Percentiles rank a stretch among this genome's conserved stretches.
Conservation (phyloP, 2,113 vertebrate species). For the pig (Sus scrofa) region DNA sequence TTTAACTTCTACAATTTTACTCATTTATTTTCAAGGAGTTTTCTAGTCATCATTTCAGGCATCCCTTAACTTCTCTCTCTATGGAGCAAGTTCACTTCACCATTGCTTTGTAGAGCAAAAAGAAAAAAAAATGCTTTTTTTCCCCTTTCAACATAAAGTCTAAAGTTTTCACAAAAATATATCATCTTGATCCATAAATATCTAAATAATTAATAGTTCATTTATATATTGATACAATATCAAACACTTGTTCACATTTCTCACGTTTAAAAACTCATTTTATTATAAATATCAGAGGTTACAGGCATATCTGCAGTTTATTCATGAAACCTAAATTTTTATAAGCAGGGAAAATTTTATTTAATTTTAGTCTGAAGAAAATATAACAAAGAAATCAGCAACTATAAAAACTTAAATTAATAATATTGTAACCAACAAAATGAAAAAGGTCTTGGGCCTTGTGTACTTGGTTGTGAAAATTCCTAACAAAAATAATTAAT, state of each 20-base stretch:
- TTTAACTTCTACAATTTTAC: background rate
- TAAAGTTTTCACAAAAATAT: background rate
- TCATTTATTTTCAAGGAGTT: background rate
- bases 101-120: background rate
- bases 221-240: background rate
- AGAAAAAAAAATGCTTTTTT: background rate
- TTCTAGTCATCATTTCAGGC: background rate
- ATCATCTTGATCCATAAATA: background rate
- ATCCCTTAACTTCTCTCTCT: background rate
- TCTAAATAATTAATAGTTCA: background rate
- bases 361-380: background rate
- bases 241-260: background rate
- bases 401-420: background rate
- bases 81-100: background rate
- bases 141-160: background rate
- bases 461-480: background rate
- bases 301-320: background rate
- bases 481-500: background rate
- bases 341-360: background rate
- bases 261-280: background rate
- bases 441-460: background rate
- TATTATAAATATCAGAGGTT: background rate
- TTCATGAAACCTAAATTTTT: background rate
- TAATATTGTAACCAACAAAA: background rate
- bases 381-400: background rate